These are phyloP conservation scores for Rana temporaria DNA, from an alignment of 2,113 vertebrate genomes.

Conservation along the genomic window DNA sequence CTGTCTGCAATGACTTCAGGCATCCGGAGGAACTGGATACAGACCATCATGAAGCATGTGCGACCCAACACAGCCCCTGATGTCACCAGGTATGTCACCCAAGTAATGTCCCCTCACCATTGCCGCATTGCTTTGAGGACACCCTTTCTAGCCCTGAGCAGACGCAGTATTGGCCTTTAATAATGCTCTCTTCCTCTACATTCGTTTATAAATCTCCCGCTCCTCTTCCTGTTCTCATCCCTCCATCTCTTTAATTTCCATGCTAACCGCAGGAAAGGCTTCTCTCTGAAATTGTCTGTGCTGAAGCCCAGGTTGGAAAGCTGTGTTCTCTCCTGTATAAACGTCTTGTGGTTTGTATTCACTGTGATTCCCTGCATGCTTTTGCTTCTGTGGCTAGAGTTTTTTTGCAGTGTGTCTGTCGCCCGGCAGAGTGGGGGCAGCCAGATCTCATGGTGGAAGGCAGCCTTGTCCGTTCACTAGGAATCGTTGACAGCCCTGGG, in stretches of 20 bases:
- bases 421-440: not conserved
- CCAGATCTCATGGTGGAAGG: not conserved
- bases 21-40: constrained; percentile 97
- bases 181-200: not conserved
- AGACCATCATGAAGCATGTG: constrained; percentile 95
- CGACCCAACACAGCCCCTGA: constrained; percentile 88
- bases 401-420: not conserved
- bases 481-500: not conserved
- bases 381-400: constrained; percentile 57
- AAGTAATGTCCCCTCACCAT: not conserved
- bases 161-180: no score
- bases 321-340: constrained; percentile 73
- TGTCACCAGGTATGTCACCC: constrained; percentile 86
- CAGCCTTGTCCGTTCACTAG: not conserved
- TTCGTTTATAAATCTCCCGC: not conserved
- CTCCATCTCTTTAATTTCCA: constrained; percentile 74
- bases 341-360: constrained; percentile 71
- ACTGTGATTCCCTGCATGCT: constrained; percentile 68
- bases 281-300: constrained; percentile 90
- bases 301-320: constrained; percentile 88
- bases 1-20: constrained; percentile 97
- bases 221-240: constrained; percentile 59
- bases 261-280: constrained; percentile 85
- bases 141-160: not conserved
- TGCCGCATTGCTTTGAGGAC: not conserved